Evolutionary conservation across 2,797 vertebrate species (phyloP).

Genomic region (Siniperca undulata): DNA sequence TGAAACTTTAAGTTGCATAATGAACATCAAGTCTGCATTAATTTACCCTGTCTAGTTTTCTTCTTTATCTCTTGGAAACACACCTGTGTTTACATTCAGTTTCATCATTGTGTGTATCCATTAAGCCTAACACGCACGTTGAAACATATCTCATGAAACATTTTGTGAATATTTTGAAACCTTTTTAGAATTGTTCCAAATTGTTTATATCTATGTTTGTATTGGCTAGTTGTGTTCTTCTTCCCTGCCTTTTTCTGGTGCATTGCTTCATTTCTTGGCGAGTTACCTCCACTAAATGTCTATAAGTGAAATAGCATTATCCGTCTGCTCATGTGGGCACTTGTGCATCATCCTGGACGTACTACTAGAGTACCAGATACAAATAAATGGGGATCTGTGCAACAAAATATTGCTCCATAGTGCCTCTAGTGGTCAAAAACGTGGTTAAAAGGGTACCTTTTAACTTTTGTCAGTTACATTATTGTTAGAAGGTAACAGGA

Average conservation of each 20-base stretch:
- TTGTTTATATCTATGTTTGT: background rate
- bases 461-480: background rate
- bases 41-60: background rate
- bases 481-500: background rate
- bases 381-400: conserved; percentile 1
- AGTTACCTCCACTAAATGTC: background rate
- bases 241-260: background rate
- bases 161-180: background rate
- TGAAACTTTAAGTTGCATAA: background rate
- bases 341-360: background rate
- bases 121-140: background rate
- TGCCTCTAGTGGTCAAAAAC: background rate
- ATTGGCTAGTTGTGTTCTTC: background rate
- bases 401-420: background rate
- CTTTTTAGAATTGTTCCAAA: too few relatives aligned
- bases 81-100: background rate
- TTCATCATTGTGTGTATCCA: too few relatives aligned
- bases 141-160: background rate
- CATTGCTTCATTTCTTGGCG: background rate
- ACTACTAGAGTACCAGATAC: background rate
- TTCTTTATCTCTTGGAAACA: background rate
- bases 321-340: too few relatives aligned
- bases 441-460: background rate
- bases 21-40: background rate
- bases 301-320: background rate